These are phyloP conservation scores for Synergus umbraculus DNA, from an alignment of 2,888 invertebrate species.

Conservation along the genomic window DNA sequence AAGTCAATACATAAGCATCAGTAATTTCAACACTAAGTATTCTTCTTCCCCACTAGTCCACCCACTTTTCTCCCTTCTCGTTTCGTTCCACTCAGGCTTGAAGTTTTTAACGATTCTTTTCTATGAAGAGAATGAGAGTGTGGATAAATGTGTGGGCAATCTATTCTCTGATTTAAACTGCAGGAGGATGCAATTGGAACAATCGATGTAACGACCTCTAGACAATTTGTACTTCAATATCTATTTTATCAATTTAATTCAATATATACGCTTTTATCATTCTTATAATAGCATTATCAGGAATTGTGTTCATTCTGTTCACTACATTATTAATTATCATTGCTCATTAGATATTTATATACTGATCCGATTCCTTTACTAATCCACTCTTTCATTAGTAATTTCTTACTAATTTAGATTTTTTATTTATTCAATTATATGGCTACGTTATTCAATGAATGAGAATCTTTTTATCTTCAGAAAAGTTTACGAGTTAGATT, in stretches of 20 bases:
- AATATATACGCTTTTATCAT: neutral
- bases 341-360: neutral
- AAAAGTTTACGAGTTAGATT: neutral
- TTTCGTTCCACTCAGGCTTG: constrained; percentile 10
- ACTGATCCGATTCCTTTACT: no score
- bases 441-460: no score
- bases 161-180: neutral
- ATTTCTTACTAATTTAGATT: no score
- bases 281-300: no score
- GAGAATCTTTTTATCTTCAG: no score
- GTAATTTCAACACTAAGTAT: constrained; percentile 7
- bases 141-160: constrained; percentile 1
- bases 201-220: neutral
- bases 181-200: constrained; percentile 2
- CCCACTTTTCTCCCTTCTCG: constrained; percentile 10
- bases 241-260: neutral
- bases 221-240: neutral
- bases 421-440: no score
- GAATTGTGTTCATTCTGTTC: neutral
- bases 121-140: neutral
- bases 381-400: no score
- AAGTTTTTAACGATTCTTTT: constrained; percentile 25
- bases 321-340: neutral
- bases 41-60: constrained; percentile 11
- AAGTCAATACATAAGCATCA: constrained; percentile 51